Percentiles rank a stretch among this genome's conserved stretches.
phyloP scores from a whole-genome alignment of 2,797 vertebrate species.

The Podarcis siculus region DNA sequence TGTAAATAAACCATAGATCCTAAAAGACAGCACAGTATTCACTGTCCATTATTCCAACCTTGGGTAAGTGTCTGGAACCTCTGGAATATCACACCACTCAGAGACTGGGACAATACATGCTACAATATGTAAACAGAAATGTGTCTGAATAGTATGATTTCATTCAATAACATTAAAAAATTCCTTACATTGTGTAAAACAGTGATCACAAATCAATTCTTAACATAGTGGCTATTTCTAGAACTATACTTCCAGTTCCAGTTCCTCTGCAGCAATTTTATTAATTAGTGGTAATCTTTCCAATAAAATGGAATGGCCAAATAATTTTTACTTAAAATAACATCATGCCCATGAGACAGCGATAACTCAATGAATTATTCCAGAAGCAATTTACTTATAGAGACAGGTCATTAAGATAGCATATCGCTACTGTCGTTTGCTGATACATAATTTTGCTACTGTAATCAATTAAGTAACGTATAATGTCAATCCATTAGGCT shows the following conservation, averaged over 20 bases:
- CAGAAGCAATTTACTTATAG: neutral
- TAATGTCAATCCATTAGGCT: neutral
- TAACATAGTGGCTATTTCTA: neutral
- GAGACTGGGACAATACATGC: too few species aligned
- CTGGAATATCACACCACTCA: too few species aligned
- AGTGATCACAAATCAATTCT: neutral
- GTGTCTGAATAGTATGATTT: neutral
- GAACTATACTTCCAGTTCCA: neutral
- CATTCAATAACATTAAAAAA: neutral
- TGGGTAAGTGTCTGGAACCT: too few species aligned
- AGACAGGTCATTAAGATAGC: neutral
- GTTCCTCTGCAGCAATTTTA: neutral
- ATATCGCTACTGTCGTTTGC: neutral
- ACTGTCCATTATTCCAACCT: too few species aligned
- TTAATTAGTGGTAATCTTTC: constrained; percentile 1
- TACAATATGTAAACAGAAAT: neutral
- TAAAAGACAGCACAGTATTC: too few species aligned
- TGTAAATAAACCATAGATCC: too few species aligned
- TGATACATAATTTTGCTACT: neutral
- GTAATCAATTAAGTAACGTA: neutral
- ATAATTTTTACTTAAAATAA: neutral
- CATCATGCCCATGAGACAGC: neutral
- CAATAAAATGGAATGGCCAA: neutral
- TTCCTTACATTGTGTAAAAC: neutral
- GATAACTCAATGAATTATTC: neutral